Base-by-base conservation (phyloP, 1,140 invertebrate genomes). In the Cheumatopsyche charites region DNA sequence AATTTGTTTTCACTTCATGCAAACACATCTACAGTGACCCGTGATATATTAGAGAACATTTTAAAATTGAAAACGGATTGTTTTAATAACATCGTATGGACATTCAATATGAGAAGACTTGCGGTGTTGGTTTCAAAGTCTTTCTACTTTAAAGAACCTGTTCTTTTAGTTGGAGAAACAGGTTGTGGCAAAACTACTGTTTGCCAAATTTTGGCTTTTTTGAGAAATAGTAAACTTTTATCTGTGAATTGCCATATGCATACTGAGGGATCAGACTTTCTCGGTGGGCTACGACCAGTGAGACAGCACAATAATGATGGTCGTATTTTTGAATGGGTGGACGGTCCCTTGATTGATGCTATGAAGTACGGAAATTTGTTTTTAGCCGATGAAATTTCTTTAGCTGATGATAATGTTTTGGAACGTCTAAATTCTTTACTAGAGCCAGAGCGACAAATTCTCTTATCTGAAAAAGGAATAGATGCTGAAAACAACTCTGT, bases 141-240 rank as follows among this genome's bases (percentile, higher is more conserved):
- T 0, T 89, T 96, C 73, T 87, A 91, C 75, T 99, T 96, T 76
- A 88, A 93, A 76, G 98, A 99, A 80, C 97, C 98, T 0, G 91
- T 99, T 1, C 82, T 99, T 9, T 82, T 99, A 19, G 95, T 99
- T 7, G 98, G 98, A 55, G 96, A 98, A 81, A 99, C 98, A 23
- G 98, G 98, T 0, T 97, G 97, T 82, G 98, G 98, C 0, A 99
- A 99, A 86, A 99, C 98, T 0, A 98, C 96, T 0, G 88, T 98
- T 17, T 98, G 96, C 78, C 95, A 99, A 82, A 81, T 98, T 23
- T 87, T 95, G 58, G 90, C 95, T 15, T 83, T 85, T 23, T 81
- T 94, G 41, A 88, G 88, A 49, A 77, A 83, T 0, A 88, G 90
- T 68, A 81, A 88, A 58, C 82, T 99, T 19, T 85, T 90, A 58